A percentile compares a stretch with the other conserved stretches of the same genome.
These are phyloP conservation scores for Tokudaia tokunoshimensis DNA, from an alignment of 2,797 vertebrate species.

Conservation along the genomic window DNA sequence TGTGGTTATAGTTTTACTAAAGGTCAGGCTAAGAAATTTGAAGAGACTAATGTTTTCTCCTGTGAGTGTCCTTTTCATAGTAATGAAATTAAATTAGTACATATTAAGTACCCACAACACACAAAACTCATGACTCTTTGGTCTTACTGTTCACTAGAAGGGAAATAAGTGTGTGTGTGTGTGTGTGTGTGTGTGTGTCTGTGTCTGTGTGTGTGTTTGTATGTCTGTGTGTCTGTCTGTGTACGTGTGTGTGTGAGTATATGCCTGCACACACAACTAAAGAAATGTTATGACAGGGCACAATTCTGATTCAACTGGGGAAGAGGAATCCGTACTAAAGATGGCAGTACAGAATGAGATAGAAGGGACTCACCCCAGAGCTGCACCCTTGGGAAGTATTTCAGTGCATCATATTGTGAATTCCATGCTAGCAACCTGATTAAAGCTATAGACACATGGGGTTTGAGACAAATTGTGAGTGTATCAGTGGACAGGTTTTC, in stretches of 20 bases:
- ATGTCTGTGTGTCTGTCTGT: neutral
- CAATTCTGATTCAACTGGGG: neutral
- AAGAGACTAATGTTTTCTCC: neutral
- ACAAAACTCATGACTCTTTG: neutral
- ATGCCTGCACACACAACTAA: neutral
- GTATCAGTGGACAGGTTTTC: neutral
- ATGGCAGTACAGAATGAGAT: neutral
- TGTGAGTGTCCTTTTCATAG: neutral
- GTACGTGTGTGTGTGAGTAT: no score
- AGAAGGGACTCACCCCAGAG: neutral
- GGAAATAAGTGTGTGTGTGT: neutral
- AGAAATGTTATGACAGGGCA: neutral
- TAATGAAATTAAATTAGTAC: neutral
- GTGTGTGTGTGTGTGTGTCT: neutral
- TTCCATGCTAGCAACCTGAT: neutral
- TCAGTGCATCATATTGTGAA: neutral
- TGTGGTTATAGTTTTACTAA: slow-evolving; percentile 2
- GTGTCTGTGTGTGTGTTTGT: neutral
- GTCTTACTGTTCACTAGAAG: neutral
- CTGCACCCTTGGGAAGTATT: neutral
- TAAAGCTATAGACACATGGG: neutral
- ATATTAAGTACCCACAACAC: neutral
- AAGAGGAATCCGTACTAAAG: neutral
- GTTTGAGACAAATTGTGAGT: neutral
- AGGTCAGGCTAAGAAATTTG: neutral